Percentiles rank a stretch among this genome's conserved stretches.
Evolutionary conservation across 2,888 invertebrate species (phyloP).

Genomic region (Copidosoma aretas): DNA sequence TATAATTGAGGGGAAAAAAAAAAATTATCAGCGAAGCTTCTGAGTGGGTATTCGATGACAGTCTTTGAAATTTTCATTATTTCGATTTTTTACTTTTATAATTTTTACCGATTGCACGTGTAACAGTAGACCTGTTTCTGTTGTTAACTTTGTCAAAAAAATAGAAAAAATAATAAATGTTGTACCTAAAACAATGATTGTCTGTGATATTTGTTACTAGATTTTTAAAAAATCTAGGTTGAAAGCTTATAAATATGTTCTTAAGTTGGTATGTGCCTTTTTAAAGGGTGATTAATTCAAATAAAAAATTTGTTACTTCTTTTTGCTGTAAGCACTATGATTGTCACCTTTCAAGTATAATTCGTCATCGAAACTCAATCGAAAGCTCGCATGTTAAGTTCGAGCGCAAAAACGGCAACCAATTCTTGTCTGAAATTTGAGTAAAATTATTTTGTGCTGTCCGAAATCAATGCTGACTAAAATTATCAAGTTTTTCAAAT

Average conservation of each 20-base stretch:
- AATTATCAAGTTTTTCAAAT: no score
- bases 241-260: slow-evolving; percentile 26
- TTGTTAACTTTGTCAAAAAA: slow-evolving; percentile 15
- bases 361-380: slow-evolving; percentile 1
- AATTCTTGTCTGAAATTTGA: not conserved
- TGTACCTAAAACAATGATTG: slow-evolving; percentile 34
- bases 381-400: not conserved
- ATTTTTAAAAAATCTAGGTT: slow-evolving; percentile 34
- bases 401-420: not conserved
- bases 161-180: slow-evolving; percentile 11
- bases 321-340: no score
- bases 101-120: not conserved
- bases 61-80: not conserved
- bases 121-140: not conserved
- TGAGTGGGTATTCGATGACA: slow-evolving; percentile 33
- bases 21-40: slow-evolving; percentile 27
- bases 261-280: slow-evolving; percentile 13
- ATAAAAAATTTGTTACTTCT: no score
- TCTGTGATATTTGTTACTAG: slow-evolving; percentile 39
- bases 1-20: slow-evolving; percentile 40
- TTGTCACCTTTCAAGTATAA: slow-evolving; percentile 7
- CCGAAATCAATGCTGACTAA: not conserved
- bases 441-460: not conserved
- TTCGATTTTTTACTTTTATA: slow-evolving; percentile 1
- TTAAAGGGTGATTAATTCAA: slow-evolving; percentile 14